Base-by-base conservation (phyloP, 2,888 invertebrate species). In the Plutella xylostella region DNA sequence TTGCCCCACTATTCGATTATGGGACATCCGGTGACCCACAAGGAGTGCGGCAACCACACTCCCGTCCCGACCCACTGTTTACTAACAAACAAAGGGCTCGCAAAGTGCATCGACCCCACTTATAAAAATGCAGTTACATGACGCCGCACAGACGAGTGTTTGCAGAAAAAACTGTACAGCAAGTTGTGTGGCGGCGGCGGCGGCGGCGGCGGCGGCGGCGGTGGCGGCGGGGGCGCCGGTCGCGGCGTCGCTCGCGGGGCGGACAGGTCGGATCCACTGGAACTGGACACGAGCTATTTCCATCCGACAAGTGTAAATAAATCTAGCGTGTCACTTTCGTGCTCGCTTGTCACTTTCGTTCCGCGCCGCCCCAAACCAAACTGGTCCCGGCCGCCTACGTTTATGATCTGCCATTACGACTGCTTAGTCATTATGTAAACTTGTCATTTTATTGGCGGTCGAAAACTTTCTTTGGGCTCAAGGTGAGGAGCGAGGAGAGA, bases 291-390 rank as follows among this genome's bases (percentile, higher is more conserved):
- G 67, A 73, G 77, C 73, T 80, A 80, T 80, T 77, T 75, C 61
- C 63, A 75, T 75, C 61, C 63, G 74, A 75, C 75, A 69, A 74
- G 72, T 77, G 78, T 78, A 74, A 77, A 79, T 80, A 79, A 79
- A 78, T 79, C 74, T 74, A 73, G 63, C 67, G 57, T 68, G 67
- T 69, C 65, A 76, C 77, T 79, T 77, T 79, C 78, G 68, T 74
- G 65, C 59, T 61, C 59, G 61, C 61, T 68, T 73, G 75, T 78
- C 74, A 74, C 77, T 79, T 82, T 82, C 79, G 68, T 76, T 72
- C 65, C 63, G 50, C 53, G 47, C 50, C 46, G 53, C 31, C 42
- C 3, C n/a, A n/a, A n/a, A n/a, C n/a, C n/a, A n/a, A n/a, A n/a
- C n/a, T n/a, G n/a, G n/a, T n/a, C n/a, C n/a, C 19, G n/a, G 17